Percentiles rank a stretch among this genome's conserved stretches.
These are phyloP conservation scores for Leptatherina wallacei DNA, from an alignment of 2,797 vertebrate species.

Conservation along the genomic window DNA sequence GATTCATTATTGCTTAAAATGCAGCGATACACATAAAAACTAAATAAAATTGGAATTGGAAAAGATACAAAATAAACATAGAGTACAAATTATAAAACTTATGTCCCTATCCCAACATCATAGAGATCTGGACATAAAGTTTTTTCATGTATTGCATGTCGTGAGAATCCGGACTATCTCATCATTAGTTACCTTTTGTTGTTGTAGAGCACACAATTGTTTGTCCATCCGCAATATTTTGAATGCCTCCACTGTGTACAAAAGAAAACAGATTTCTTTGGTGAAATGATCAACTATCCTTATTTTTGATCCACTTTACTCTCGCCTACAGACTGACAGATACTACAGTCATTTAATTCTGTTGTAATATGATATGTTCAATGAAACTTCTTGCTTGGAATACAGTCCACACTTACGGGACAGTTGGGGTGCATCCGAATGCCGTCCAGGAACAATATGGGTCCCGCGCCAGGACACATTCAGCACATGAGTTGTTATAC, in stretches of 20 bases:
- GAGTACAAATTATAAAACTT: neutral
- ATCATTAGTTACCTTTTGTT: slow-evolving; percentile 61
- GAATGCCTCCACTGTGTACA: slow-evolving; percentile 76
- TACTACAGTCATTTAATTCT: neutral
- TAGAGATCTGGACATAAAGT: neutral
- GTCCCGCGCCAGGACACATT: slow-evolving; percentile 83
- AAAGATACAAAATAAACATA: neutral
- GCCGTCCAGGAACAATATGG: slow-evolving; percentile 84
- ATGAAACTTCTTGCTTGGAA: neutral
- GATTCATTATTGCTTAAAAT: neutral
- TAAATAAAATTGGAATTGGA: neutral
- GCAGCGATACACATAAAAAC: neutral
- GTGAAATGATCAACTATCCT: neutral
- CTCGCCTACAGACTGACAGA: neutral
- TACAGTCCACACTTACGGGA: slow-evolving; percentile 49
- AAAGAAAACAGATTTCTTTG: slow-evolving; percentile 4
- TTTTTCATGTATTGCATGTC: neutral
- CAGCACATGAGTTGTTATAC: slow-evolving; percentile 76
- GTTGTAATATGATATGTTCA: neutral
- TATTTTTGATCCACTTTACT: neutral
- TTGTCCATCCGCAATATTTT: slow-evolving; percentile 72
- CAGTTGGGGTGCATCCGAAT: slow-evolving; percentile 68
- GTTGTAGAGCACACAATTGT: slow-evolving; percentile 59
- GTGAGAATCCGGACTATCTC: neutral
- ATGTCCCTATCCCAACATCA: neutral